Conservation (phyloP, 2,797 vertebrate genomes). For the Ataeniobius toweri region DNA sequence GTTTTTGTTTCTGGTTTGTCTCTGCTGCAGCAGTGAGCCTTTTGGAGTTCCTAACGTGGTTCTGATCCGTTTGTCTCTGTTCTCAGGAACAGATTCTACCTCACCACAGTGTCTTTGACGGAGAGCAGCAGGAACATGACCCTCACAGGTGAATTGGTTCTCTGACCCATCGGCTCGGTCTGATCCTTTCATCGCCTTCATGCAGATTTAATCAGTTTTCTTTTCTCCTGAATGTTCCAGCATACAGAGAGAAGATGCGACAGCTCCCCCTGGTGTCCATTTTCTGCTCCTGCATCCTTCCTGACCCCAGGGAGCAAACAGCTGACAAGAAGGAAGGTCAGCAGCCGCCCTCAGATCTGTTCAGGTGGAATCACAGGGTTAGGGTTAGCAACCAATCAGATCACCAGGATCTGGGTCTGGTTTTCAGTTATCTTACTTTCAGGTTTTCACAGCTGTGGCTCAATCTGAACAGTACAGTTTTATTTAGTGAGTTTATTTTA, state of each 20-base stretch:
- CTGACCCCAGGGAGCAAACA: conserved; percentile 74
- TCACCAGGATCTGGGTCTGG: background rate
- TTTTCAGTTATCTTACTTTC: background rate
- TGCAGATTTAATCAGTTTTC: background rate
- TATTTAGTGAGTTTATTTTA: no score
- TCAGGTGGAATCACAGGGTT: background rate
- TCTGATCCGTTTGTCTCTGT: conserved; percentile 9
- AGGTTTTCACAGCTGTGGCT: background rate
- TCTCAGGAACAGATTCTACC: conserved; percentile 65
- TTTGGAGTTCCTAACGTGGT: background rate
- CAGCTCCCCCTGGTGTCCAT: conserved; percentile 94
- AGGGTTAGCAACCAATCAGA: background rate
- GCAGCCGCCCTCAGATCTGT: conserved; percentile 7
- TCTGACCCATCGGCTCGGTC: background rate
- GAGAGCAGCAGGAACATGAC: conserved; percentile 59
- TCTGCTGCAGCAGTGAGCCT: background rate
- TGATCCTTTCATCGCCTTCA: background rate
- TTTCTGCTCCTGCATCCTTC: conserved; percentile 94
- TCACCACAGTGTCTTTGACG: conserved; percentile 66
- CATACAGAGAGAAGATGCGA: conserved; percentile 94
- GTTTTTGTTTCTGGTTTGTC: background rate
- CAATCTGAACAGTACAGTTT: no score
- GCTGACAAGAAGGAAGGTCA: conserved; percentile 87
- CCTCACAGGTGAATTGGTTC: conserved; percentile 63
- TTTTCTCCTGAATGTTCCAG: conserved; percentile 67